Evolutionary conservation across 2,113 vertebrate genomes (phyloP).

Genomic region (Antechinus stuartii): DNA sequence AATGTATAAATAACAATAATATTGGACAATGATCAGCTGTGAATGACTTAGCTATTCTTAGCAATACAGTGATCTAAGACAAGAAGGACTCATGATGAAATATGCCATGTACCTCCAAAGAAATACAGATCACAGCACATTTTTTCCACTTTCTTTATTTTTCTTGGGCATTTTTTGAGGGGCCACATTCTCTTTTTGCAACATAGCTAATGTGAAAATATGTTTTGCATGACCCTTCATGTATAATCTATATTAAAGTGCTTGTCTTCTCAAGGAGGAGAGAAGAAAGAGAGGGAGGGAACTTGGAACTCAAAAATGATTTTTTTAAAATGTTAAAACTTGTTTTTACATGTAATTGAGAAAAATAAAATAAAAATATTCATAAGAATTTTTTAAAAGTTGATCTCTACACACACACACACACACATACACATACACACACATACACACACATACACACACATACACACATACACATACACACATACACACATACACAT

Average conservation of each 20-base stretch:
- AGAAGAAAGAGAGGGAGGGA: neutral
- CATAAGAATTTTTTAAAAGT: neutral
- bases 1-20: neutral
- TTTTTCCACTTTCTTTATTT: neutral
- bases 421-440: too few relatives aligned
- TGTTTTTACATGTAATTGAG: neutral
- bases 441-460: too few relatives aligned
- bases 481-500: too few relatives aligned
- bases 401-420: neutral
- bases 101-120: neutral
- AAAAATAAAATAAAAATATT: neutral
- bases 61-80: neutral
- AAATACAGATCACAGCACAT: neutral
- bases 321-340: neutral
- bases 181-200: neutral
- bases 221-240: neutral
- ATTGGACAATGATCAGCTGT: neutral
- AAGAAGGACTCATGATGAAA: neutral
- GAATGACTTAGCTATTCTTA: neutral
- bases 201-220: neutral
- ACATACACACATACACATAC: too few relatives aligned
- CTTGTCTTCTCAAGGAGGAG: neutral
- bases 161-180: neutral
- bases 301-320: neutral
- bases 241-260: neutral